Evolutionary conservation across 2,797 vertebrate genomes (phyloP), one percentile per base, ranked within the genome.

Genomic region (Dryobates pubescens): DNA sequence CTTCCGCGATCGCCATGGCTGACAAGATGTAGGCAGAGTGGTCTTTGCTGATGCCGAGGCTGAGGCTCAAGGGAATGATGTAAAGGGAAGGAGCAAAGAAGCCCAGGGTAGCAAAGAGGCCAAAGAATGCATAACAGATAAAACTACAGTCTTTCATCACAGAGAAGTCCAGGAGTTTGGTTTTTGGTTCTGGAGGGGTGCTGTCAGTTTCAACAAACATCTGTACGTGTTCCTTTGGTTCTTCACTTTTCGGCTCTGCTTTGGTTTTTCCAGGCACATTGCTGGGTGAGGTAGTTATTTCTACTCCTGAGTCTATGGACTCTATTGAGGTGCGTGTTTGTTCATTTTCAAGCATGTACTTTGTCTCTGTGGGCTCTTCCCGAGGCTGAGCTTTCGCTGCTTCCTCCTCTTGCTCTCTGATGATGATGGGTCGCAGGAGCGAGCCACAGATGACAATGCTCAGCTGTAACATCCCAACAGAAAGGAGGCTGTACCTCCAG

Each of bases 51-150:
- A 99, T 97, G 17, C 98, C 99, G 6, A 98, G 97, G 73, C 98
- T 98, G 88, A 98, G 97, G 9, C 98, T 98, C 94, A 99, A 96
- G 18, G 99, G 98, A 3, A 99, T 99, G 96, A 99, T 96, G 95
- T 99, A 99, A 47, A 99, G 97, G 12, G 97, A 98, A 3, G 99
- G 99, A 5, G 98, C 99, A 0, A 99, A 99, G 97, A 99, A 99
- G 57, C 99, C 99, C 59, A 99, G 96, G 1, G 98, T 99, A 89
- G 98, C 99, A 11, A 99, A 99, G 20, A 99, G 98, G 49, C 99
- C 99, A 13, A 99, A 99, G 26, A 99, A 90, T 29, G 98, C 98
- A 8, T 99, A 99, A 61, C 98, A 98, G 62, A 99, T 98, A 90
- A 99, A 99, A 93, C 98, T 97, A 80, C 86, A 84, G 86, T 99